Conservation (phyloP, 2,797 vertebrate species). For the Hippocampus kuda region DNA sequence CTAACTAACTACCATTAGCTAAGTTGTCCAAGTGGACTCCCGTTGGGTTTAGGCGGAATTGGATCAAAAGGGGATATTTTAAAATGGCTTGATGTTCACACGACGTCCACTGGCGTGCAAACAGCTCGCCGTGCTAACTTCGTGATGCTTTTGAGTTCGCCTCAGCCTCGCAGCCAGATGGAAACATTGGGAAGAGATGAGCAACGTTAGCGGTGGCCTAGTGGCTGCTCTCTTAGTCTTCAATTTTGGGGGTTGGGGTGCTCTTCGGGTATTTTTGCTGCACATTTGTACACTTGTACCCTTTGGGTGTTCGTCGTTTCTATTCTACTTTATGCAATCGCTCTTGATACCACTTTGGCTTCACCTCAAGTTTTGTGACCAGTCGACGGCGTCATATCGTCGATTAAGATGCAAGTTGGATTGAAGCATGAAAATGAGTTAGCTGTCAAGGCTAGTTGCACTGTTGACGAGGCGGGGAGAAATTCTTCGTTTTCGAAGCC, state of each 20-base stretch:
- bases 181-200: slow-evolving; percentile 60
- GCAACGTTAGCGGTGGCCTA: slow-evolving; percentile 64
- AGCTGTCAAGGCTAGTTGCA: slow-evolving; percentile 50
- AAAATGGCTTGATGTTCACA: slow-evolving; percentile 17
- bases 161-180: slow-evolving; percentile 54
- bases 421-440: slow-evolving; percentile 39
- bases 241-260: slow-evolving; percentile 50
- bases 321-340: neutral
- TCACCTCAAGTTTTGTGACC: neutral
- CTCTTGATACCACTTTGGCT: neutral
- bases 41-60: slow-evolving; percentile 9
- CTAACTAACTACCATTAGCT: slow-evolving; percentile 55
- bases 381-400: neutral
- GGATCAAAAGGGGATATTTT: slow-evolving; percentile 4
- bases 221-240: slow-evolving; percentile 55
- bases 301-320: neutral
- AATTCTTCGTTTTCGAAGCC: slow-evolving; percentile 19
- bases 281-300: slow-evolving; percentile 20
- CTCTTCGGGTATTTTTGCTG: slow-evolving; percentile 24
- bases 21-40: slow-evolving; percentile 36
- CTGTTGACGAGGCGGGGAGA: slow-evolving; percentile 15
- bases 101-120: neutral
- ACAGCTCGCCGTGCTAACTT: slow-evolving; percentile 51
- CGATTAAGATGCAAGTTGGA: neutral
- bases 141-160: slow-evolving; percentile 46